Percentiles rank a stretch among this genome's conserved stretches.
Evolutionary conservation across 2,888 invertebrate species (phyloP).

Genomic region (Neuroscelio doddi): DNA sequence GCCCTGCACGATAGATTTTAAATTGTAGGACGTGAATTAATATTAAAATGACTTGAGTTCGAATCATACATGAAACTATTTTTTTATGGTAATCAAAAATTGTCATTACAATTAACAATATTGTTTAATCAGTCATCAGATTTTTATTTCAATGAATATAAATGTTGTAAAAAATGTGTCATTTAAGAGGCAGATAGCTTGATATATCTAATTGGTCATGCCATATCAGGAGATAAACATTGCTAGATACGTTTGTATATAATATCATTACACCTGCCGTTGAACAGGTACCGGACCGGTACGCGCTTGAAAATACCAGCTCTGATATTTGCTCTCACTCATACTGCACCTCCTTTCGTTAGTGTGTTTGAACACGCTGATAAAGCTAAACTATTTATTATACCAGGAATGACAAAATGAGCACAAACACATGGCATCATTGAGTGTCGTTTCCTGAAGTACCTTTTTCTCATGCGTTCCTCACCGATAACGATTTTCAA

Average conservation of each 20-base stretch:
- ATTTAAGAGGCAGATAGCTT: no score
- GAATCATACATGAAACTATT: no score
- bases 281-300: constrained; percentile 33
- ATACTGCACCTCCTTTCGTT: constrained; percentile 31
- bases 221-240: constrained; percentile 4
- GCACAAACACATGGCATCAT: constrained; percentile 27
- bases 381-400: constrained; percentile 41
- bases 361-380: constrained; percentile 43
- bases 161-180: no score
- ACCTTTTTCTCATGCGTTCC: constrained; percentile 23
- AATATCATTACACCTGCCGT: constrained; percentile 40
- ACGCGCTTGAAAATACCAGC: constrained; percentile 29
- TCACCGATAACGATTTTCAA: constrained; percentile 29
- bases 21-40: no score
- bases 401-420: constrained; percentile 26
- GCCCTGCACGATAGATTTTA: no score
- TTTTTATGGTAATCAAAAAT: no score
- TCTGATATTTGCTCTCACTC: constrained; percentile 32
- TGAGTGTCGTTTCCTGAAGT: constrained; percentile 19
- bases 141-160: no score
- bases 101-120: no score
- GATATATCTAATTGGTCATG: constrained; percentile 24
- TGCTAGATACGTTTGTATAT: constrained; percentile 3
- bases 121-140: no score
- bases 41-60: no score